Percentiles rank a stretch among this genome's conserved stretches.
Evolutionary conservation across 2,797 vertebrate species (phyloP).

Genomic region (Pteronotus mesoamericanus): DNA sequence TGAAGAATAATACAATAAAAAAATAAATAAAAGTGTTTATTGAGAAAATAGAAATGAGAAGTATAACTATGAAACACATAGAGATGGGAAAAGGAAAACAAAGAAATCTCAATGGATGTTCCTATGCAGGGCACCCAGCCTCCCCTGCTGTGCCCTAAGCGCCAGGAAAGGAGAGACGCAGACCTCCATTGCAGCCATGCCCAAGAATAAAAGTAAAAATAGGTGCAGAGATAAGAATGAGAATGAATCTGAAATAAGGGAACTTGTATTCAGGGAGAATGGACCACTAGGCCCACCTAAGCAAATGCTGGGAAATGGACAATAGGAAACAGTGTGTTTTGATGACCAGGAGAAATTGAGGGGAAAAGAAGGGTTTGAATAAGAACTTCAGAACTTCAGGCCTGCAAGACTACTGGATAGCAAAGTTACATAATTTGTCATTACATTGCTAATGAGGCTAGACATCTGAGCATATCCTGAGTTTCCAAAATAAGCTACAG

Average conservation of each 20-base stretch:
- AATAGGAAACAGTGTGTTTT: conserved; percentile 93
- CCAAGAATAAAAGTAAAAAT: conserved; percentile 86
- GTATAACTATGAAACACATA: background rate
- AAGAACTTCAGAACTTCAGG: conserved; percentile 95
- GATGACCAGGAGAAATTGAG: conserved; percentile 91
- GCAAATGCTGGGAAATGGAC: conserved; percentile 93
- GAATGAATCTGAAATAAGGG: conserved; percentile 87
- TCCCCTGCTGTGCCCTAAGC: background rate
- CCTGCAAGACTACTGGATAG: conserved; percentile 92
- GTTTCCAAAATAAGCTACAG: conserved; percentile 94
- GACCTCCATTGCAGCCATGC: no score
- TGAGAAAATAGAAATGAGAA: background rate
- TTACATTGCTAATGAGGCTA: conserved; percentile 92
- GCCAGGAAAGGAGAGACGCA: background rate
- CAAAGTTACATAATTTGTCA: conserved; percentile 92
- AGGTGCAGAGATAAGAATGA: conserved; percentile 87
- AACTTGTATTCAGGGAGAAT: conserved; percentile 93
- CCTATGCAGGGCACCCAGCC: background rate
- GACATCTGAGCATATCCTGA: conserved; percentile 92
- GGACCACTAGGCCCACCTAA: conserved; percentile 92
- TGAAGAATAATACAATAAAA: no score
- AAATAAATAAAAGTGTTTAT: background rate
- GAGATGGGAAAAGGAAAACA: background rate
- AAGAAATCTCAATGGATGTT: background rate
- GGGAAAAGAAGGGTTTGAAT: conserved; percentile 93